Conservation (phyloP, 2,113 vertebrate species). For the Corydoras sp. region DNA sequence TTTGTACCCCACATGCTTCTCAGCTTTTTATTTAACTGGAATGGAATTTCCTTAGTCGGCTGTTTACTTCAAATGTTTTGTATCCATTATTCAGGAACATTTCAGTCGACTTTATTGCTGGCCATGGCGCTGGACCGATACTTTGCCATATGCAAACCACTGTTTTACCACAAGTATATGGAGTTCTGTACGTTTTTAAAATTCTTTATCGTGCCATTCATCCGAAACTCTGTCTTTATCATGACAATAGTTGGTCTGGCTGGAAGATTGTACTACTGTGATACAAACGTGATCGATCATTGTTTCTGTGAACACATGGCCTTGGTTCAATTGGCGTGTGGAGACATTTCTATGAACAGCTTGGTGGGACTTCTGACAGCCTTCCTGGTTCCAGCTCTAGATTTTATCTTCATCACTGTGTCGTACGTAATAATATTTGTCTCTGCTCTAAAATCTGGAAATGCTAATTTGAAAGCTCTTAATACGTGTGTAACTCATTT, state of each 20-base stretch:
- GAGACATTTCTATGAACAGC: conserved; percentile 46
- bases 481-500: conserved; percentile 40
- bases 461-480: conserved; percentile 28
- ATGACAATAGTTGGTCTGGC: conserved; percentile 17
- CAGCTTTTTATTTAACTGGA: conserved; percentile 30
- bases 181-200: conserved; percentile 7
- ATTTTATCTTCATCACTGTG: conserved; percentile 22
- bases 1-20: conserved; percentile 36
- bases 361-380: conserved; percentile 36
- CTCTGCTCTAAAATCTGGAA: conserved; percentile 28
- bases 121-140: conserved; percentile 52
- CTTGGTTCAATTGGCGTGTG: conserved; percentile 54
- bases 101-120: conserved; percentile 53
- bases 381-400: conserved; percentile 14
- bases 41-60: conserved; percentile 22
- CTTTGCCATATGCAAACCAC: conserved; percentile 39
- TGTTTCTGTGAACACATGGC: conserved; percentile 57
- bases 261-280: conserved; percentile 42
- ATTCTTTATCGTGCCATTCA: conserved; percentile 1
- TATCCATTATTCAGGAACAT: conserved; percentile 26
- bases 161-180: conserved; percentile 37
- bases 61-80: conserved; percentile 41
- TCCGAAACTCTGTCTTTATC: conserved; percentile 22
- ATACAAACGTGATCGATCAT: conserved; percentile 44
- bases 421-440: conserved; percentile 35